phyloP scores from a whole-genome alignment of 2,888 invertebrate species.

The Andricus curvator region DNA sequence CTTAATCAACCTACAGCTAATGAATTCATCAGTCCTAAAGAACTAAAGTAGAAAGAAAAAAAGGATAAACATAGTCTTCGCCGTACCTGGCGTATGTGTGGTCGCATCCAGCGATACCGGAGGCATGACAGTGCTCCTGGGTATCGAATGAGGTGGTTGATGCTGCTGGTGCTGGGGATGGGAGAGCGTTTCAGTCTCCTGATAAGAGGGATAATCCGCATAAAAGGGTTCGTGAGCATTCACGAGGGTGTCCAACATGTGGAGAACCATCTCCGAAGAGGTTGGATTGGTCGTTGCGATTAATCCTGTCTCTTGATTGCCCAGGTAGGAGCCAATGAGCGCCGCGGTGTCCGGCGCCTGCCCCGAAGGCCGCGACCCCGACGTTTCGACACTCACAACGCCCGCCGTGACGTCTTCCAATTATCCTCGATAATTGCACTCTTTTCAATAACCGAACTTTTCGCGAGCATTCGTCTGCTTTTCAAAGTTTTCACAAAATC shows the following conservation, averaged over 20 bases:
- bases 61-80: slow-evolving; percentile 29
- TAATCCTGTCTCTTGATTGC: slow-evolving; percentile 55
- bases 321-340: slow-evolving; percentile 64
- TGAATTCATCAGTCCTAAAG: slow-evolving; percentile 4
- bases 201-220: slow-evolving; percentile 81
- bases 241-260: slow-evolving; percentile 83
- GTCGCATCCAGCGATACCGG: slow-evolving; percentile 74
- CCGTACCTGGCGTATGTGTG: slow-evolving; percentile 76
- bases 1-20: neutral
- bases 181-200: slow-evolving; percentile 69
- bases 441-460: slow-evolving; percentile 48
- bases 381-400: slow-evolving; percentile 77
- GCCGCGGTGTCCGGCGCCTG: slow-evolving; percentile 71
- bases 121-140: slow-evolving; percentile 62
- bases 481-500: neutral
- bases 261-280: slow-evolving; percentile 86
- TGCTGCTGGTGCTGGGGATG: slow-evolving; percentile 52
- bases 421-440: slow-evolving; percentile 44
- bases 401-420: slow-evolving; percentile 75
- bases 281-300: slow-evolving; percentile 71
- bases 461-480: slow-evolving; percentile 46
- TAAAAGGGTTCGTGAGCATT: slow-evolving; percentile 87
- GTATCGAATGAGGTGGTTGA: slow-evolving; percentile 78
- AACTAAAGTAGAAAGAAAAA: slow-evolving; percentile 2
- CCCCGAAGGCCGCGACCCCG: slow-evolving; percentile 74